Percentiles rank a stretch among this genome's conserved stretches.
These are phyloP conservation scores for Hypsopygia costalis DNA, from an alignment of 2,888 invertebrate species.

Conservation along the genomic window DNA sequence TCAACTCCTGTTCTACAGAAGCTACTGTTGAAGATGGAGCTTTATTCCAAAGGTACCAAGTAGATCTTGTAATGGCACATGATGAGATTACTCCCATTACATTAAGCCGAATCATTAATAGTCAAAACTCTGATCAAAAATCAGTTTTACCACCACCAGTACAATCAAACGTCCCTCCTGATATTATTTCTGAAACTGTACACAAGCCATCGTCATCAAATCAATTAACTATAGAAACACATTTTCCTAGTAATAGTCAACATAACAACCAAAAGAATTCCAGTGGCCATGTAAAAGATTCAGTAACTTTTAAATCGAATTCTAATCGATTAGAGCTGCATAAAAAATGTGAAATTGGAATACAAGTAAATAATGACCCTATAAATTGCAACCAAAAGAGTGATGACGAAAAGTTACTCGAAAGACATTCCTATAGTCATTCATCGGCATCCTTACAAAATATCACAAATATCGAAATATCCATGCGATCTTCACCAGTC, in stretches of 20 bases:
- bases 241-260: constrained; percentile 63
- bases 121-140: constrained; percentile 47
- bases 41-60: constrained; percentile 70
- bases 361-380: constrained; percentile 52
- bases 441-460: constrained; percentile 67
- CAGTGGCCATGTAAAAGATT: constrained; percentile 32
- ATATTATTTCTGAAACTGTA: constrained; percentile 70
- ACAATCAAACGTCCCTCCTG: constrained; percentile 53
- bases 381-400: constrained; percentile 66
- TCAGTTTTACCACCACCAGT: constrained; percentile 32
- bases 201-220: constrained; percentile 61
- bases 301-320: constrained; percentile 26
- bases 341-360: constrained; percentile 53
- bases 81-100: constrained; percentile 82
- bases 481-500: constrained; percentile 56
- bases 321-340: constrained; percentile 34
- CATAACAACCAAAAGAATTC: constrained; percentile 36
- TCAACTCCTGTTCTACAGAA: constrained; percentile 76
- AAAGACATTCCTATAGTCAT: constrained; percentile 57
- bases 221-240: constrained; percentile 70
- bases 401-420: constrained; percentile 74
- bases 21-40: constrained; percentile 55
- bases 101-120: constrained; percentile 65
- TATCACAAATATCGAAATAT: constrained; percentile 73
- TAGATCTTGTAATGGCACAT: constrained; percentile 83